Base-by-base conservation (phyloP, 2,888 invertebrate genomes). In the Drosophila nigricruria region DNA sequence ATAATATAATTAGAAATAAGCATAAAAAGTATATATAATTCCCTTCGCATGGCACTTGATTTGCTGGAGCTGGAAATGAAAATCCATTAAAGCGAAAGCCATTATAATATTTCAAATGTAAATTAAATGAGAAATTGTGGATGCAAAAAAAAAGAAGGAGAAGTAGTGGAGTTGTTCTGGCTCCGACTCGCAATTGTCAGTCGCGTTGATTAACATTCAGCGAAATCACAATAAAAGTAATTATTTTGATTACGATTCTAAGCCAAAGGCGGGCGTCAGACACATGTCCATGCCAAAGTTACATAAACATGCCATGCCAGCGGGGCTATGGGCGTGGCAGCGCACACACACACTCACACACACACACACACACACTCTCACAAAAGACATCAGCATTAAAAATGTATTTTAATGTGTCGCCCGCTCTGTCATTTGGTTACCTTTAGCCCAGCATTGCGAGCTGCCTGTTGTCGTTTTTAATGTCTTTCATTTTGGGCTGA, bases 381-480 rank as follows among this genome's bases (percentile, higher is more conserved):
- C 52, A 73, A 53, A 67, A 58, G 76, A 79, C 80, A 86, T 80
- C 71, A 82, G 75, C 86, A 88, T 86, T 86, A 88, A 86, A 86
- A 86, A 86, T 86, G 82, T 82, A 86, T 86, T 84, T 88, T 88
- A 88, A 86, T 86, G 88, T 78, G 75, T 87, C 66, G 84, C 77
- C 57, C 66, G 67, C 54, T 84, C 50, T 79, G 76, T 71, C 74
- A 82, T 84, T 79, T 53, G 56, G 50, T 73, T 69, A 64, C 70
- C 67, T 62, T 69, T 69, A 62, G 67, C n/a, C 61, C 61, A 61
- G 56, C 73, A 52, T 62, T 73, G 65, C 56, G 54, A 54, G 50
- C 79, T 77, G 78, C 65, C 79, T 85, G 82, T 76, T 82, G 82
- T 84, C 75, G 80, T 76, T 75, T 79, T 82, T 86, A 81, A 83